These are phyloP conservation scores for Bubalus kerabau DNA, from an alignment of 2,113 vertebrate species.

Conservation along the genomic window DNA sequence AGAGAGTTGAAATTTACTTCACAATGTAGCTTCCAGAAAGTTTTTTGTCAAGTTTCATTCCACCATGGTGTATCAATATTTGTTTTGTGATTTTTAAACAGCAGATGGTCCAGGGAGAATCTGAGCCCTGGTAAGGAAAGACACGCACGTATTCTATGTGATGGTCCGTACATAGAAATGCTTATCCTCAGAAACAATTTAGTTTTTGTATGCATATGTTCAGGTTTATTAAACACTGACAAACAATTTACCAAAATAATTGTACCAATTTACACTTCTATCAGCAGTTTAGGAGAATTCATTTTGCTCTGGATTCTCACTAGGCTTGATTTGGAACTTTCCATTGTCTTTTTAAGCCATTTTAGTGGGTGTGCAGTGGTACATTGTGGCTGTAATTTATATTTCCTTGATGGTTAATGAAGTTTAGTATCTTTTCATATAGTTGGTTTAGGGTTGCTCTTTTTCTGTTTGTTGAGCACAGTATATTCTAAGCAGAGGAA, in stretches of 20 bases:
- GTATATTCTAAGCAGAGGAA: background rate
- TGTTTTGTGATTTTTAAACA: background rate
- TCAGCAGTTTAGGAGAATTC: background rate
- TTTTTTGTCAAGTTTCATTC: background rate
- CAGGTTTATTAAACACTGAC: background rate
- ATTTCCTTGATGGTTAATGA: background rate
- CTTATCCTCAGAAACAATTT: background rate
- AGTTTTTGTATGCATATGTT: background rate
- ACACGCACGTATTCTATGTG: rapidly evolving
- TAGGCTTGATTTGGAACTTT: background rate
- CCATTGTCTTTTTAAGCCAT: background rate
- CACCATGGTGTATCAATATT: background rate
- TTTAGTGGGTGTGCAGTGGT: background rate
- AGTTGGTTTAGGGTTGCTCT: background rate
- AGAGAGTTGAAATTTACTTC: background rate
- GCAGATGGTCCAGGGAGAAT: background rate
- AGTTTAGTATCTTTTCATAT: background rate
- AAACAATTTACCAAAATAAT: background rate
- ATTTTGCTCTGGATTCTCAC: background rate
- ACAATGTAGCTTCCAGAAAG: background rate
- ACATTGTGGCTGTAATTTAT: background rate
- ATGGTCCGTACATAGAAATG: background rate
- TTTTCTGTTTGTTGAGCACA: background rate
- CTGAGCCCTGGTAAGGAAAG: background rate
- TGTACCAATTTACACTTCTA: background rate